A percentile compares a stretch with the other conserved stretches of the same genome.
phyloP scores from a whole-genome alignment of 35 echinoderm and acorn worm species.

The Holothuria glaberrima region DNA sequence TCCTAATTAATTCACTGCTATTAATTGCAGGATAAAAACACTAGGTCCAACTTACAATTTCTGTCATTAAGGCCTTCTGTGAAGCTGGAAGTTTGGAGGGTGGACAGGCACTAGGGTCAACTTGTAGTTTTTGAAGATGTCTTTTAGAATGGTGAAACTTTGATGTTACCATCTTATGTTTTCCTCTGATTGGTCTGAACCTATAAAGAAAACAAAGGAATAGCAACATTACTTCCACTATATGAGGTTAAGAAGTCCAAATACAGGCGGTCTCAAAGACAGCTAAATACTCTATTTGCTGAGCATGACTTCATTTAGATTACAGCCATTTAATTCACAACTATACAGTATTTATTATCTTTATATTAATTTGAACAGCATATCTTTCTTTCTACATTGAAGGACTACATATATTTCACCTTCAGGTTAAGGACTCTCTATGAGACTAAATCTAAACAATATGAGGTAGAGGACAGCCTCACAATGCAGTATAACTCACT shows the following conservation, averaged over 20 bases:
- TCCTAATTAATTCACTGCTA: no score
- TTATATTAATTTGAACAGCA: no score
- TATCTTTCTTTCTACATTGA: no score
- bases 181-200: conserved; percentile 17
- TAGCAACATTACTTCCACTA: not conserved
- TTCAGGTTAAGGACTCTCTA: no score
- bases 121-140: not conserved
- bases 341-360: no score
- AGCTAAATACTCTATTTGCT: not conserved
- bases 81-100: conserved; percentile 14
- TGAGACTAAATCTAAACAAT: no score
- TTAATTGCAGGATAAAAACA: no score
- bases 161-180: not conserved
- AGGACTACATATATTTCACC: no score
- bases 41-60: not conserved
- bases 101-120: not conserved
- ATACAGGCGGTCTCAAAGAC: not conserved
- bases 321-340: no score
- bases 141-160: not conserved
- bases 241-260: not conserved
- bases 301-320: not conserved
- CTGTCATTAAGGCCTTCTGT: conserved; percentile 31
- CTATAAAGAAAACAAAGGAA: not conserved
- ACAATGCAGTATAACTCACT: no score
- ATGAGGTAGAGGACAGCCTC: no score